Evolutionary conservation across 2,888 invertebrate genomes (phyloP), one percentile per base, ranked within the genome.

Genomic region (Nymphalis urticae): DNA sequence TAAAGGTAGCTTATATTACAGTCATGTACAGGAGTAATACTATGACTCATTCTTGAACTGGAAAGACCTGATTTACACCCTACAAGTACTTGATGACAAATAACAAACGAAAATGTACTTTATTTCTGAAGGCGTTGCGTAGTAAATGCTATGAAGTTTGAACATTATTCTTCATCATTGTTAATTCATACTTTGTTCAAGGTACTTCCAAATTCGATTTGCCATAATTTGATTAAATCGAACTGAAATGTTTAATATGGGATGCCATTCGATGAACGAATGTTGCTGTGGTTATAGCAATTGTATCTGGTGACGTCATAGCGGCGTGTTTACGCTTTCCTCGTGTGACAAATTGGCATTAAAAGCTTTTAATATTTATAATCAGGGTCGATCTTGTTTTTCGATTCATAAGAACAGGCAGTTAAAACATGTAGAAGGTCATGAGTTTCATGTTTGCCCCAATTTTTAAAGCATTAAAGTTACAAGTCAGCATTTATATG

Each of bases 21-120:
- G 59, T 58, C 8, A 21, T n/a, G 32, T 59, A n/a, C 48, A 50
- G 42, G 32, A 51, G 36, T n/a, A 3, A n/a, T 21, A 36, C 9
- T 10, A 59, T 60, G 65, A 65, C 24, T 60, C 59, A 65, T 60
- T 24, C 51, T 1, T 47, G 50, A 59, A 65, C 65, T 59, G 65
- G 65, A 65, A 65, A 65, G 42, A 59, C 65, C 65, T 42, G 65
- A 51, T 60, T 65, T 59, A 58, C 59, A 59, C 60, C 65, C 65
- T 65, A 36, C 59, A 36, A 24, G 42, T 51, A 56, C 50, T 21
- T 16, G 59, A 42, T 51, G 16, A 60, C 42, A 19, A 47, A 32
- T 24, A 42, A 51, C 59, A 60, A 53, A 24, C 42, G 24, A 60
- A 60, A 47, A 24, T 51, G 42, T 51, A 48, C 51, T 51, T 65